phyloP scores from a whole-genome alignment of 1,140 invertebrate species.

The Cyclina sinensis region DNA sequence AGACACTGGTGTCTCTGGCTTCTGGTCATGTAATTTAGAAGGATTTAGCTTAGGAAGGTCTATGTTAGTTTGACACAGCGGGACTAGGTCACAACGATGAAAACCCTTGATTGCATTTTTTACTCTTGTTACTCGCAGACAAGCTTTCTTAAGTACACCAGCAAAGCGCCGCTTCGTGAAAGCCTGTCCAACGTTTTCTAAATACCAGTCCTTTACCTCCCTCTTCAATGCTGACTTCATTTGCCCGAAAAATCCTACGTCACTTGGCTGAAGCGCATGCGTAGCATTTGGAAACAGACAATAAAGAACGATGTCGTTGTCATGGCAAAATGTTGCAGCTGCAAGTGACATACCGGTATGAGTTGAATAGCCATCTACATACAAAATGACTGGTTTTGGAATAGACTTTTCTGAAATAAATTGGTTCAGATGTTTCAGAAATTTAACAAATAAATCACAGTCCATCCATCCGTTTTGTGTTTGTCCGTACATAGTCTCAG shows the following conservation, averaged over 20 bases:
- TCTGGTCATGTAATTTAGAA: no score
- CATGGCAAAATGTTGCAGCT: background rate
- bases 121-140: background rate
- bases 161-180: constrained; percentile 4
- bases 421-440: background rate
- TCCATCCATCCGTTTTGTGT: constrained; percentile 1
- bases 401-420: background rate
- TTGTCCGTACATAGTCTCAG: constrained; percentile 5
- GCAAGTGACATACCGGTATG: constrained; percentile 11
- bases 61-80: background rate
- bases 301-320: background rate
- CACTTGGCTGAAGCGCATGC: constrained; percentile 29
- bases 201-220: constrained; percentile 2
- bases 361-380: constrained; percentile 22
- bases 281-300: background rate
- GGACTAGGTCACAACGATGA: background rate
- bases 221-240: constrained; percentile 42
- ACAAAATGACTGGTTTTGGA: background rate
- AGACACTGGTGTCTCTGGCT: no score
- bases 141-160: background rate
- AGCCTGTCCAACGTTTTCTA: background rate
- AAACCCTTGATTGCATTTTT: constrained; percentile 16
- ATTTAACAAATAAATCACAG: background rate
- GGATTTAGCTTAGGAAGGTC: constrained; percentile 8
- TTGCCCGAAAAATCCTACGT: constrained; percentile 13